phyloP scores from a whole-genome alignment of 2,797 vertebrate species.

The Periparus ater region DNA sequence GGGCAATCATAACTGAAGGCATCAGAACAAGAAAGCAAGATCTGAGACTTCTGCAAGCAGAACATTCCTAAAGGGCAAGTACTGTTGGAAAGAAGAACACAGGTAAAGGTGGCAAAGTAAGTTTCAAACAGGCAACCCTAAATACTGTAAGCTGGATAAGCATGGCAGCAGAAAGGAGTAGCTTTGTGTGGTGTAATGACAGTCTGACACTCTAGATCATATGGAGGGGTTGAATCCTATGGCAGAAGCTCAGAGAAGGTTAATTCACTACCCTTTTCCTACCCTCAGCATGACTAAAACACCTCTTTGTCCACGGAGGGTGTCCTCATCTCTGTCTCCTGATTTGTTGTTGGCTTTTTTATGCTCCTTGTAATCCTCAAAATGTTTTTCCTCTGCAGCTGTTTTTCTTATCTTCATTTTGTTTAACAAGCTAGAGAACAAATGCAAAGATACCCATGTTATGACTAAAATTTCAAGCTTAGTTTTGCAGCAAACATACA shows the following conservation, averaged over 20 bases:
- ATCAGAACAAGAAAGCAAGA: background rate
- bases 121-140: background rate
- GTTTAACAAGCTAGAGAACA: slow-evolving; percentile 16
- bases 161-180: background rate
- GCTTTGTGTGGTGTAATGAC: background rate
- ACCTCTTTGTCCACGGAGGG: background rate
- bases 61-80: background rate
- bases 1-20: background rate
- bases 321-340: background rate
- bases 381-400: background rate
- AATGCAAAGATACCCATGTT: background rate
- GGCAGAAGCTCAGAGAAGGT: background rate
- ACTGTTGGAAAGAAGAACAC: background rate
- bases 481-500: slow-evolving; percentile 26
- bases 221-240: background rate
- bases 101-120: background rate
- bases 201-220: background rate
- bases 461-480: slow-evolving; percentile 30
- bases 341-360: background rate
- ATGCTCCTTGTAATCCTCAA: background rate
- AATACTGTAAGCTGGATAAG: background rate
- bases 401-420: background rate
- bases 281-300: background rate
- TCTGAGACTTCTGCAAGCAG: background rate
- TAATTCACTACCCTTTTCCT: background rate